Evolutionary conservation across 2,113 vertebrate genomes (phyloP).

Genomic region (Panthera tigris): DNA sequence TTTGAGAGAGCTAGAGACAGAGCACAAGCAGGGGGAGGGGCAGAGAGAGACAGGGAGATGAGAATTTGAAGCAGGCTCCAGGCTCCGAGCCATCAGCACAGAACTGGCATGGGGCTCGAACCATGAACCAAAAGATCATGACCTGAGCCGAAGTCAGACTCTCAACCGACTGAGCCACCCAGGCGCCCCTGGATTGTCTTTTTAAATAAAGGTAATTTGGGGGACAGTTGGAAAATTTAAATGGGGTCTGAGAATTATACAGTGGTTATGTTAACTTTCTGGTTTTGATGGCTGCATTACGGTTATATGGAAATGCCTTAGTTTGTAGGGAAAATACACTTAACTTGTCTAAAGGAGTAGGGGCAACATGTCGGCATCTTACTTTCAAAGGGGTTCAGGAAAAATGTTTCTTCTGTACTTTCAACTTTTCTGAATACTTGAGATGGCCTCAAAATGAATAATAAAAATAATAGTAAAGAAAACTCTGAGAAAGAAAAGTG

Average conservation of each 20-base stretch:
- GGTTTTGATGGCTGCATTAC: neutral
- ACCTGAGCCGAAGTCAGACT: no score
- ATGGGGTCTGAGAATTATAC: neutral
- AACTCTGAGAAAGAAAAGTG: neutral
- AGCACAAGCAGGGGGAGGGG: no score
- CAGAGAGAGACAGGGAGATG: no score
- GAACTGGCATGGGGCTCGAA: no score
- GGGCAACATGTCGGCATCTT: neutral
- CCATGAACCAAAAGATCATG: no score
- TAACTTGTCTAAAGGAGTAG: neutral
- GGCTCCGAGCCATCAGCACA: no score
- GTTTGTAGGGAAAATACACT: neutral
- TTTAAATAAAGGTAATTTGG: neutral
- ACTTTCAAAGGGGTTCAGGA: neutral
- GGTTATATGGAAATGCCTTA: neutral
- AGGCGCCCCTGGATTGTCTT: neutral
- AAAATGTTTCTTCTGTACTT: neutral
- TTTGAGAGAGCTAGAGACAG: no score
- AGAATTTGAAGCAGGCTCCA: no score
- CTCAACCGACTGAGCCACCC: no score
- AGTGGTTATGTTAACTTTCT: neutral
- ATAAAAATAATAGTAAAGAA: neutral
- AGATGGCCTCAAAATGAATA: neutral
- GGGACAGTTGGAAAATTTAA: neutral
- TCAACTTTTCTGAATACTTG: neutral